Evolutionary conservation across 2,888 invertebrate species (phyloP).

Genomic region (Dysmachus trigonus): DNA sequence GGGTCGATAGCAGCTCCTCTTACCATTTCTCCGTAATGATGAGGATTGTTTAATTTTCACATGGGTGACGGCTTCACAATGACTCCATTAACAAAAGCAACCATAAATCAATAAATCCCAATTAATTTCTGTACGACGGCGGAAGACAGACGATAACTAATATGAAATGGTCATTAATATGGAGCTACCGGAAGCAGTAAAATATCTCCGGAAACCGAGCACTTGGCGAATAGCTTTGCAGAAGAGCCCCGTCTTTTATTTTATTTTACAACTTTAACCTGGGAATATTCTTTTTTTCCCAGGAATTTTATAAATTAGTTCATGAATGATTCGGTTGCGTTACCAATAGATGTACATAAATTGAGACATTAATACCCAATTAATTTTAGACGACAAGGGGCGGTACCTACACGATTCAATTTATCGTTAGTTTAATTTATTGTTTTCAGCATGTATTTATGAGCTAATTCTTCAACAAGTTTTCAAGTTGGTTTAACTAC

Average conservation of each 20-base stretch:
- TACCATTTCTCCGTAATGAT: background rate
- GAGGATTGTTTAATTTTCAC: conserved; percentile 48
- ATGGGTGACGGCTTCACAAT: conserved; percentile 48
- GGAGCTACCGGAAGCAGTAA: conserved; percentile 20
- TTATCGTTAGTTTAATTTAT: too few species aligned
- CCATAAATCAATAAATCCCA: conserved; percentile 50
- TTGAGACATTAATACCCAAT: background rate
- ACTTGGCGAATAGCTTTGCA: background rate
- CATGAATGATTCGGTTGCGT: background rate
- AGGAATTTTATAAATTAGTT: background rate
- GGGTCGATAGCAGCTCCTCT: background rate
- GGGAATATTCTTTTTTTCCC: background rate
- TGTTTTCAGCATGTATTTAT: too few species aligned
- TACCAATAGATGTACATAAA: too few species aligned
- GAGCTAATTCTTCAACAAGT: too few species aligned
- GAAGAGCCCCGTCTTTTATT: background rate
- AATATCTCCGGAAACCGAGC: background rate
- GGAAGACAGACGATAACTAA: background rate
- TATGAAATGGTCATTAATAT: conserved; percentile 13
- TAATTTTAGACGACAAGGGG: background rate
- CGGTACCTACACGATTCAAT: too few species aligned
- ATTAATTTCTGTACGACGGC: conserved; percentile 38
- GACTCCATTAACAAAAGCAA: conserved; percentile 47
- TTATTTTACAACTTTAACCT: background rate
- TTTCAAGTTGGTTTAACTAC: too few species aligned